phyloP scores from a whole-genome alignment of 2,888 invertebrate species.

The Therioaphis trifolii region DNA sequence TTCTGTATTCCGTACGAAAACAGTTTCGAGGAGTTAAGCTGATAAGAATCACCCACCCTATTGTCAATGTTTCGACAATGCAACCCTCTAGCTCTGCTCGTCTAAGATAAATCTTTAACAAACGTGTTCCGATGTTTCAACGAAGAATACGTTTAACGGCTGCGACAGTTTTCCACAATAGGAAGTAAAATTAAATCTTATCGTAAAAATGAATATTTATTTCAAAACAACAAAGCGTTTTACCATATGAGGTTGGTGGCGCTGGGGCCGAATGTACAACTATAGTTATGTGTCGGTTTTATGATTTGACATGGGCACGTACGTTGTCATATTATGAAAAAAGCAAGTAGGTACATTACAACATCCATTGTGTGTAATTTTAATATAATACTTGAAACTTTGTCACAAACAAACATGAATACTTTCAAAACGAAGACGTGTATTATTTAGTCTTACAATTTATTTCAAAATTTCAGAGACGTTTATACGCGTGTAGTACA shows the following conservation, averaged over 20 bases:
- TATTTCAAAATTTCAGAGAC: too few species aligned
- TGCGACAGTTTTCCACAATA: constrained; percentile 6
- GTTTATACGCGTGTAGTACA: too few species aligned
- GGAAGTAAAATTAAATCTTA: constrained; percentile 29
- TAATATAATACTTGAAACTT: too few species aligned
- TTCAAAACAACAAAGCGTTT: constrained; percentile 16
- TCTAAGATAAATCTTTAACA: constrained; percentile 20
- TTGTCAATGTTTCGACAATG: constrained; percentile 34
- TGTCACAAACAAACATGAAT: too few species aligned
- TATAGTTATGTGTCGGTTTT: constrained; percentile 14
- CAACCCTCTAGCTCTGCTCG: constrained; percentile 7
- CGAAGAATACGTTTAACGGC: not conserved
- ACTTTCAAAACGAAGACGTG: too few species aligned
- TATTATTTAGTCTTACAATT: too few species aligned
- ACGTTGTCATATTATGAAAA: constrained; percentile 18
- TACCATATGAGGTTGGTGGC: constrained; percentile 18
- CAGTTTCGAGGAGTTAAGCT: constrained; percentile 20
- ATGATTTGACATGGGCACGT: constrained; percentile 35
- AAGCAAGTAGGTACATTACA: not conserved
- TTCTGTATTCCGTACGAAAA: not conserved
- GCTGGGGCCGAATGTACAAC: constrained; percentile 8
- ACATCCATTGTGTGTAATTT: too few species aligned
- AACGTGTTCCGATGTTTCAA: not conserved
- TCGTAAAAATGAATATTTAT: constrained; percentile 46
- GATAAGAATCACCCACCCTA: constrained; percentile 51